Evolutionary conservation across 2,888 invertebrate genomes (phyloP), one percentile per base, ranked within the genome.

Genomic region (Heteromyza rotundicornis): DNA sequence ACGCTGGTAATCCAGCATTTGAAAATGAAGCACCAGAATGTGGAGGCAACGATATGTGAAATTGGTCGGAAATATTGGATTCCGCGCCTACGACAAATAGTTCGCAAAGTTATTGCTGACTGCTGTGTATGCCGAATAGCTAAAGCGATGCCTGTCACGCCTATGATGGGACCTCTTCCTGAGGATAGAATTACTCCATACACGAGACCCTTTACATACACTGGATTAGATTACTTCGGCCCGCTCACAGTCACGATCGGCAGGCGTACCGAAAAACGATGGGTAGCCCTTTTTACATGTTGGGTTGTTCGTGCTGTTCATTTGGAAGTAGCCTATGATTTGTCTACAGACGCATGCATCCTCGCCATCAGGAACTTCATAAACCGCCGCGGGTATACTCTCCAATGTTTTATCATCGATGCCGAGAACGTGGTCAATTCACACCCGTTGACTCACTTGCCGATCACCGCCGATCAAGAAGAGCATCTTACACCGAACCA

Each of bases 151-250:
- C 63, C 67, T 3, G 32, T 8, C 2, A 20, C 52, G 2, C 67
- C 67, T 17, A 12, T 63, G 12, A 69, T 69, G 66, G 68, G 60
- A 19, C 61, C 57, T 5, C 24, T 65, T 10, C 66, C 66, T 0
- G 24, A 27, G 2, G 62, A 63, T 16, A 24, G 64, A 1, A 35
- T 65, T 1, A 60, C 62, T 1, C 64, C 63, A 8, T 64, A 65
- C 17, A 44, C 59, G 1, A 55, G 59, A 3, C 65, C 66, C 1
- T 68, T 67, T 32, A 53, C 59, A 2, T 65, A 66, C 16, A 66
- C 62, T 1, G 67, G 64, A 5, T n/a, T 68, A 17, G 67, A 69
- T 27, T 64, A 47, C 40, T 68, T 62, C 23, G 65, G 63, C 2
- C 60, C 66, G 1, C 14, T 68, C 10, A 20, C 17, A 0, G 61